Evolutionary conservation across 2,888 invertebrate genomes (phyloP), one percentile per base, ranked within the genome.

Genomic region (Syrista parreyssii): DNA sequence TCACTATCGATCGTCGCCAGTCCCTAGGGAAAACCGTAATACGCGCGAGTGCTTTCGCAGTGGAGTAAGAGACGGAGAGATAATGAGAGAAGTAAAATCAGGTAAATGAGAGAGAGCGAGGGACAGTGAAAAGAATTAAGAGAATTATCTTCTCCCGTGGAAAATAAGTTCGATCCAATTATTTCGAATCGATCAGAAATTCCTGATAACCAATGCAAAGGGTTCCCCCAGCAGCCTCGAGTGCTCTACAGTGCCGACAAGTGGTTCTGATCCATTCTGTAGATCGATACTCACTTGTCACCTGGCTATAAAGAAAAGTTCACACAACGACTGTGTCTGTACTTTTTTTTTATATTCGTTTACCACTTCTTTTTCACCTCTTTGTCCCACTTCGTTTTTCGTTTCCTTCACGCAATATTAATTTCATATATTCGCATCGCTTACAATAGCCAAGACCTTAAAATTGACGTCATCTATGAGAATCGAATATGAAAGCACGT

Each of bases 1-100:
- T 79, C 78, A 72, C 75, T 78, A 80, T 82, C 84, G 78, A 83
- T 80, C 84, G 73, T 72, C 68, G 71, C 40, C 55, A 36, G 77
- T 68, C 74, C 68, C 35, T 15, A 32, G 74, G 68, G 34, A 32
- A 68, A 68, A 35, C 12, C n/a, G 69, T 79, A 72, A 69, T 73
- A 79, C 79, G 79, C 79, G 68, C 74, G 75, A 35, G 68, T 78
- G 79, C 75, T 79, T 79, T 79, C 75, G 74, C 72, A 75, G 12
- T 30, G 31, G 30, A 36, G 74, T 23, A 6, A 55, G 6, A 55
- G 55, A 34, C 3, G 34, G 55, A 55, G 55, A 55, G 9, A 55
- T 55, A 55, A 55, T 23, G 76, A 72, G 75, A 35, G 68, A 77
- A 40, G 74, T 55, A 9, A 23, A 55, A 23, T 55, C 1, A 23